Evolutionary conservation across 2,888 invertebrate species (phyloP).

Genomic region (Gordius sp.): DNA sequence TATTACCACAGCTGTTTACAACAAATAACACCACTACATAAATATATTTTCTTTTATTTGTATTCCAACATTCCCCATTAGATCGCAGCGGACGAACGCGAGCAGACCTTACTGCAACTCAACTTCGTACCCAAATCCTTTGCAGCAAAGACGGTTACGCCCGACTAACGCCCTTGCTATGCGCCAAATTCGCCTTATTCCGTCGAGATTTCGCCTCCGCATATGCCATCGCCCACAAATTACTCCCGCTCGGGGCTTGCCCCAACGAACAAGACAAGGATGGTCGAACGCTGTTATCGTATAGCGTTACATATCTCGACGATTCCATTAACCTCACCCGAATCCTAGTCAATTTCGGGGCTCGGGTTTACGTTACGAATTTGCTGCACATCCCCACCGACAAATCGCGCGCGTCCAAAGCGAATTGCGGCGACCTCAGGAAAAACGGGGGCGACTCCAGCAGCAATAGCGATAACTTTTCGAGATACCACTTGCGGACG

Average conservation of each 20-base stretch:
- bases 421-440: neutral
- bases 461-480: neutral
- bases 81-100: too few relatives aligned
- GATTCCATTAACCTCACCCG: conserved; percentile 23
- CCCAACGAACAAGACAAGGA: conserved; percentile 23
- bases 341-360: conserved; percentile 25
- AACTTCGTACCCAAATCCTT: neutral
- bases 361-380: conserved; percentile 21
- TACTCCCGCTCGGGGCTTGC: conserved; percentile 23
- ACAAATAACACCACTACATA: neutral
- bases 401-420: neutral
- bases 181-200: neutral
- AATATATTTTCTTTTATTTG: too few relatives aligned
- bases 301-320: conserved; percentile 24
- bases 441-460: neutral
- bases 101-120: conserved; percentile 1
- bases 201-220: neutral
- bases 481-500: neutral
- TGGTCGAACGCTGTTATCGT: conserved; percentile 24
- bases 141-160: neutral
- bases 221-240: conserved; percentile 19
- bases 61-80: too few relatives aligned
- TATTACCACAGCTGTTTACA: too few relatives aligned
- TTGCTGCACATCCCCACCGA: neutral
- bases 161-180: neutral